A percentile compares a stretch with the other conserved stretches of the same genome.
phyloP scores from a whole-genome alignment of 2,888 invertebrate genomes.

The Eupithecia inturbata region DNA sequence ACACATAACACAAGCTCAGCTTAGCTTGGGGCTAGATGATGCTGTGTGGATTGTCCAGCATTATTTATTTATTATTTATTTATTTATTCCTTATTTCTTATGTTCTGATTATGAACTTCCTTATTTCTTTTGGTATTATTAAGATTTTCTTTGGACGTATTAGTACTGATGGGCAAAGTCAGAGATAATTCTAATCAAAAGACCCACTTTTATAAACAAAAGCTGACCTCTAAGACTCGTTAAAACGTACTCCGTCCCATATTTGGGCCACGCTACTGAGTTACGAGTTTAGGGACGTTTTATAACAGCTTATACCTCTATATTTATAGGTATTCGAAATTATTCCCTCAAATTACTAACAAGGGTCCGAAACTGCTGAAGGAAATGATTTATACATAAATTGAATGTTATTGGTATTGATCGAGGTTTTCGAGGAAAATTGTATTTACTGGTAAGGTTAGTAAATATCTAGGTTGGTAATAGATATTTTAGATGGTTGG shows the following conservation, averaged over 20 bases:
- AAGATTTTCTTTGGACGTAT: too few species aligned
- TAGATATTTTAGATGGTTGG: too few species aligned
- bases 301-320: constrained; percentile 50
- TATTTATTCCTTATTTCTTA: too few species aligned
- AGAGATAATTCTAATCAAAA: too few species aligned
- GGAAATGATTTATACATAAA: constrained; percentile 10
- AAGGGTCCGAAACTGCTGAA: not conserved
- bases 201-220: not conserved
- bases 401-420: constrained; percentile 3
- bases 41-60: too few species aligned
- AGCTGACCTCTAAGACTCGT: not conserved
- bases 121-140: too few species aligned
- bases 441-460: not conserved
- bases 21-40: too few species aligned
- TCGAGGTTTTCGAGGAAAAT: not conserved
- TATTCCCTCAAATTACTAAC: constrained; percentile 24
- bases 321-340: constrained; percentile 28
- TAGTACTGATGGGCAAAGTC: too few species aligned
- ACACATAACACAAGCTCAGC: too few species aligned
- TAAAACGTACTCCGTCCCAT: not conserved
- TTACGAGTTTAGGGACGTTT: constrained; percentile 52
- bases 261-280: not conserved
- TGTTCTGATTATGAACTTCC: too few species aligned
- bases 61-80: too few species aligned
- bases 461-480: not conserved